Conservation (phyloP, 2,888 invertebrate species). For the Lepidochitona cinerea region DNA sequence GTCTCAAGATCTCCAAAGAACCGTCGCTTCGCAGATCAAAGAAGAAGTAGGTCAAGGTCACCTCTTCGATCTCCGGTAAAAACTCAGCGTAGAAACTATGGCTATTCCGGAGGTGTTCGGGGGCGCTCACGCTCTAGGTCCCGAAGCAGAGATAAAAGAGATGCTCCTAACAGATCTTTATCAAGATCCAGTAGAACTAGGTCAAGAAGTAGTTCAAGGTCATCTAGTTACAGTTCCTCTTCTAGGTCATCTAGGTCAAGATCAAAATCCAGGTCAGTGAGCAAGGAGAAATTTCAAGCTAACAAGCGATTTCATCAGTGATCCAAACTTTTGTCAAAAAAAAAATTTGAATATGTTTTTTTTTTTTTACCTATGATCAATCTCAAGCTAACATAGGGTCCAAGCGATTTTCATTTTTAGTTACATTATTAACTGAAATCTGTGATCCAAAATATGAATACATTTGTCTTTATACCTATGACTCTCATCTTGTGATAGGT, state of each 20-base stretch:
- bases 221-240: slow-evolving; percentile 46
- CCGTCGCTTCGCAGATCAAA: slow-evolving; percentile 12
- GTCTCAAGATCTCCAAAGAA: not conserved
- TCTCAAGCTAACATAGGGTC: too few relatives aligned
- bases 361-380: too few relatives aligned
- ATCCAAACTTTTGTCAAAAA: too few relatives aligned
- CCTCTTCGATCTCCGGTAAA: not conserved
- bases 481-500: slow-evolving; percentile 1
- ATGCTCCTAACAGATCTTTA: slow-evolving; percentile 30
- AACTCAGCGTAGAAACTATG: not conserved
- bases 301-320: too few relatives aligned
- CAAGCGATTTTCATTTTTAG: too few relatives aligned
- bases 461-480: not conserved
- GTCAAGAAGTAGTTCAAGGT: slow-evolving; percentile 10
- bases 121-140: not conserved
- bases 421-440: too few relatives aligned
- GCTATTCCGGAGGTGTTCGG: not conserved
- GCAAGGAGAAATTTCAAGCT: not conserved
- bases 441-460: too few relatives aligned
- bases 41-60: slow-evolving; percentile 35
- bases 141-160: not conserved
- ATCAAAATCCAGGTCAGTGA: slow-evolving; percentile 55
- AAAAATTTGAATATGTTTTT: too few relatives aligned
- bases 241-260: slow-evolving; percentile 49
- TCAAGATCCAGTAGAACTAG: slow-evolving; percentile 41